phyloP scores from a whole-genome alignment of 2,113 vertebrate genomes.

The Eolophus roseicapilla region DNA sequence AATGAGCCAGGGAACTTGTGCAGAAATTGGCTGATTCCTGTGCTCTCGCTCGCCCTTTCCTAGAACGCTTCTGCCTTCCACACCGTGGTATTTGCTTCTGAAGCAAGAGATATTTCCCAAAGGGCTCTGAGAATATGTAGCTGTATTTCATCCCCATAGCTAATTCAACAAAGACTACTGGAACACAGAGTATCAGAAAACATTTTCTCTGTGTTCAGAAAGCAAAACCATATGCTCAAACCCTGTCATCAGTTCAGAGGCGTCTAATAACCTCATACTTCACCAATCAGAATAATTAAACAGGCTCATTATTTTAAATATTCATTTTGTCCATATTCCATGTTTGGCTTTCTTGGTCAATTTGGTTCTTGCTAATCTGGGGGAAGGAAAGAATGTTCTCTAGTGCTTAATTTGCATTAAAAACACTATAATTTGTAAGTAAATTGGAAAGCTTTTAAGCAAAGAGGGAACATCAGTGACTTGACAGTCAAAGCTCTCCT shows the following conservation, averaged over 20 bases:
- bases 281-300: conserved; percentile 71
- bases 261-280: conserved; percentile 23
- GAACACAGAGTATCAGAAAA: neutral
- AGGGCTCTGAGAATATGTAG: neutral
- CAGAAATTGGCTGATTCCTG: neutral
- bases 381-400: conserved; percentile 58
- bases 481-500: conserved; percentile 66
- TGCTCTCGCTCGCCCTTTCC: neutral
- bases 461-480: conserved; percentile 58
- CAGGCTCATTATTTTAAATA: conserved; percentile 61
- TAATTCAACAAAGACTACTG: neutral
- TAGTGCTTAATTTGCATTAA: conserved; percentile 66
- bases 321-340: conserved; percentile 33
- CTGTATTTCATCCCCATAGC: neutral
- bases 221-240: neutral
- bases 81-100: neutral
- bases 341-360: conserved; percentile 68
- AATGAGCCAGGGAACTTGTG: neutral
- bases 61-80: neutral
- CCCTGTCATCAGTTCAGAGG: conserved; percentile 31
- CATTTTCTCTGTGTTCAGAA: neutral
- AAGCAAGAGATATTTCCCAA: neutral
- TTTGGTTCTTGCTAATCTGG: conserved; percentile 64
- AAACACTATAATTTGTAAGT: conserved; percentile 70
- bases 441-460: conserved; percentile 67